Base-by-base conservation (phyloP, 2,113 vertebrate species). In the Cricetomys ansorgei region DNA sequence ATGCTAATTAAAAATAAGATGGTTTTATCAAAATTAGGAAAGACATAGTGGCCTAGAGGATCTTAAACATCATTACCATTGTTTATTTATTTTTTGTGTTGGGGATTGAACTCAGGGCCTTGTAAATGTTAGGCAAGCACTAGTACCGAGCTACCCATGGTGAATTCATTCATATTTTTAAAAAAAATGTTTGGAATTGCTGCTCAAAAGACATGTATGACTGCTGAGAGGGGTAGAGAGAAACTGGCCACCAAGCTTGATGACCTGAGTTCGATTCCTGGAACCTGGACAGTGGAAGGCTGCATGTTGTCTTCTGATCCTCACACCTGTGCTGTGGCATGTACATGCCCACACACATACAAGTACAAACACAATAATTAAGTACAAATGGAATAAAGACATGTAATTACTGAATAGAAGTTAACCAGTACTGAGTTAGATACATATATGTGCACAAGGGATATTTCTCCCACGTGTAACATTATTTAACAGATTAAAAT, bases 1-100 rank as follows among this genome's bases (percentile, higher is more conserved):
- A 95, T 94, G 62, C 93, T 97, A 88, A 94, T 96, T 92, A 95
- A 97, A 97, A 96, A 97, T 80, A 96, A 97, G 86, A 97, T 91
- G 72, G 95, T 40, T 27, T 43, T 88, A 87, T 97, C 95, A 98
- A 96, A 94, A 91, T 73, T 89, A 62, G 92, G 91, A 95, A 94
- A n/a, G n/a, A 73, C 13, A 75, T 1, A 92, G 53, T 67, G 29
- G 67, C 55, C 21, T 57, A 96, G 2, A 77, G 5, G 7, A 19
- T 83, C 48, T 86, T 80, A 75, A 91, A 83, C 23, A 84, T 92
- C 3, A 93, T 76, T 88, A 96, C n/a, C 34, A 40, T 3, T 23
- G 17, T 43, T 75, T 76, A 48, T 48, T 6, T 48, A 48, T 76
- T 50, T 76, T 59, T 67, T n/a, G 11, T 40, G 25, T n/a, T 53